These are phyloP conservation scores for Sialia sialis DNA, from an alignment of 2,113 vertebrate species.

Conservation along the genomic window DNA sequence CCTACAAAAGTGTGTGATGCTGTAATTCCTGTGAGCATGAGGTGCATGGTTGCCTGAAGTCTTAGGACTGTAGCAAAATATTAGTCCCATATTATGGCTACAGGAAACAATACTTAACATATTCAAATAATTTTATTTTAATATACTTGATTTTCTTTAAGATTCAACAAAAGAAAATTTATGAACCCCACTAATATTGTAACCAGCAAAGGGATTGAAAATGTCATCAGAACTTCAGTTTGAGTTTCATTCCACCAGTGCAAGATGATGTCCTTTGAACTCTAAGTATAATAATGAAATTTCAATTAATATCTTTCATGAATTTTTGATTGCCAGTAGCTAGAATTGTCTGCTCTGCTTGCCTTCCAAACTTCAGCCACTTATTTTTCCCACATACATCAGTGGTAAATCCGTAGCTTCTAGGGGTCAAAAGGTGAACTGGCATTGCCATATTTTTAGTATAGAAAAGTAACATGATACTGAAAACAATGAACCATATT, in stretches of 20 bases:
- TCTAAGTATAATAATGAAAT: conserved; percentile 45
- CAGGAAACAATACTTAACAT: neutral
- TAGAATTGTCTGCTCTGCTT: neutral
- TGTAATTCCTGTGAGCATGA: neutral
- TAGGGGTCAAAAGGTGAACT: neutral
- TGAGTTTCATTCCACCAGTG: conserved; percentile 34
- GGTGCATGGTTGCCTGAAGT: neutral
- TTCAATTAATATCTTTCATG: conserved; percentile 37
- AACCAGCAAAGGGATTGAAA: conserved; percentile 19
- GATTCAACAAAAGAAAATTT: neutral
- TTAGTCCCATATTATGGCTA: neutral
- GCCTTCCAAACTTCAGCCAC: neutral
- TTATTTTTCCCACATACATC: neutral
- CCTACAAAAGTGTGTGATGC: neutral
- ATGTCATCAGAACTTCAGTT: conserved; percentile 24
- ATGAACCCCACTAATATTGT: neutral
- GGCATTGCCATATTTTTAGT: neutral
- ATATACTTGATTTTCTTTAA: neutral
- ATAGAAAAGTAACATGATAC: neutral
- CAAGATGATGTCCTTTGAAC: conserved; percentile 56
- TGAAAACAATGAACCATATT: neutral
- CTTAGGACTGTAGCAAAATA: neutral
- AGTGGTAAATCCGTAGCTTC: neutral
- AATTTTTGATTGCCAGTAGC: neutral
- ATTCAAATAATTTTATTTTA: neutral